Evolutionary conservation across 2,888 invertebrate genomes (phyloP), one percentile per base, ranked within the genome.

Genomic region (Drosophila fulvimacula): DNA sequence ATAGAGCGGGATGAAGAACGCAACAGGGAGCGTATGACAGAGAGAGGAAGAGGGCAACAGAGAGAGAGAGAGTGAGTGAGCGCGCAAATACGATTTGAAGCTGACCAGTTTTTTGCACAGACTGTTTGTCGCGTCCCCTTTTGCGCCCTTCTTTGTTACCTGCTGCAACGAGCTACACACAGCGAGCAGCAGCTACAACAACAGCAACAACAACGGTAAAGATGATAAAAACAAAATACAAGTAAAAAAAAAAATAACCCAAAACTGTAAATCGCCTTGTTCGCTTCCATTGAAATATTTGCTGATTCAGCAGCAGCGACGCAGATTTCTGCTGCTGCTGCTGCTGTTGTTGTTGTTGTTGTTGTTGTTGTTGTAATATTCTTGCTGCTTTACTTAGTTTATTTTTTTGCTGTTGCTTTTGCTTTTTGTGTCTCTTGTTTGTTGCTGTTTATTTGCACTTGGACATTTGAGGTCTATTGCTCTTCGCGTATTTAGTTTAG

Each of bases 251-350:
- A 41, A 42, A 73, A 67, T 46, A 72, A 56, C 66, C 65, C 44
- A 73, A 71, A 84, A 72, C 79, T 84, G 76, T 78, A 84, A 82
- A 77, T 74, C 59, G 72, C 62, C 64, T 64, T 70, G 69, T 51
- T 76, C 52, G 69, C 55, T 73, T 73, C 73, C 82, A 82, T 84
- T 79, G 76, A 84, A 84, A 73, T 70, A 78, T 68, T 66, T 58
- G 83, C 87, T 76, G 84, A 83, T 83, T 82, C 79, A 86, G 68
- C 69, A 86, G 68, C 69, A 34, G 48, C 66, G 58, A 58, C 66
- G 57, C 64, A 69, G 68, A 79, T 75, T 77, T 72, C 13, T 32
- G 27, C 27, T 6, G 27, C 6, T 30, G 27, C 6, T 30, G 27
- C 27, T 27, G 51, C 52, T 58, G 39, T 65, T 66, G 53, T 53